phyloP scores from a whole-genome alignment of 1,140 invertebrate species.

The Psix sp. region DNA sequence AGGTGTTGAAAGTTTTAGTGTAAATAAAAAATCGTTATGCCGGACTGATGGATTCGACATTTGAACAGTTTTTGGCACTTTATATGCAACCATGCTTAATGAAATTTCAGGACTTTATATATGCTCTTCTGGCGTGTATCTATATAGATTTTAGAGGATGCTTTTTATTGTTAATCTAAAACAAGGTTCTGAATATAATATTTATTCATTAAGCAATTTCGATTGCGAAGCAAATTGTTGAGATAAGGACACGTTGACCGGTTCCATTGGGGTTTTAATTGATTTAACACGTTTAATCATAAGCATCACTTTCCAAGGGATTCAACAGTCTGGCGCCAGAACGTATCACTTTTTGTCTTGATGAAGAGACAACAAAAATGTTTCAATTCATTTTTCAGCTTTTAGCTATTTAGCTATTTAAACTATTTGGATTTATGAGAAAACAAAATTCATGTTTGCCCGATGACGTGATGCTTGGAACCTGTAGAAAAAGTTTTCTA shows the following conservation, averaged over 20 bases:
- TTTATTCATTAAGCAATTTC: conserved; percentile 57
- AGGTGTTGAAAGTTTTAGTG: too few relatives aligned
- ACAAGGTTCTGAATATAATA: conserved; percentile 38
- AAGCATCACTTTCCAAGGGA: conserved; percentile 59
- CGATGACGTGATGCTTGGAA: too few relatives aligned
- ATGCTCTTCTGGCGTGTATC: not conserved
- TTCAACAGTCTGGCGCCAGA: conserved; percentile 62
- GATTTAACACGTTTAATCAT: conserved; percentile 64
- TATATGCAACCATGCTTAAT: too few relatives aligned
- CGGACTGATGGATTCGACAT: too few relatives aligned
- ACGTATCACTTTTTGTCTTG: conserved; percentile 61
- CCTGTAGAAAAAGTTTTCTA: too few relatives aligned
- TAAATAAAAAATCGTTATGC: too few relatives aligned
- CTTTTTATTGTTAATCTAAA: conserved; percentile 14
- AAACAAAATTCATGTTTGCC: too few relatives aligned
- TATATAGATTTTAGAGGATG: not conserved
- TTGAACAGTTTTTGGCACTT: too few relatives aligned
- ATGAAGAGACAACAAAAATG: conserved; percentile 54
- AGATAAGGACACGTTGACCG: conserved; percentile 58
- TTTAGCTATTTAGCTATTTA: conserved; percentile 38
- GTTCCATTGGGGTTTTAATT: conserved; percentile 65
- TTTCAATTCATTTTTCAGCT: conserved; percentile 50
- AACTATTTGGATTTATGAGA: not conserved
- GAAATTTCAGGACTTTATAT: too few relatives aligned
- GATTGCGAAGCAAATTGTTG: conserved; percentile 57